Base-by-base conservation (phyloP, 2,888 invertebrate species). In the Tetropium fuscum region DNA sequence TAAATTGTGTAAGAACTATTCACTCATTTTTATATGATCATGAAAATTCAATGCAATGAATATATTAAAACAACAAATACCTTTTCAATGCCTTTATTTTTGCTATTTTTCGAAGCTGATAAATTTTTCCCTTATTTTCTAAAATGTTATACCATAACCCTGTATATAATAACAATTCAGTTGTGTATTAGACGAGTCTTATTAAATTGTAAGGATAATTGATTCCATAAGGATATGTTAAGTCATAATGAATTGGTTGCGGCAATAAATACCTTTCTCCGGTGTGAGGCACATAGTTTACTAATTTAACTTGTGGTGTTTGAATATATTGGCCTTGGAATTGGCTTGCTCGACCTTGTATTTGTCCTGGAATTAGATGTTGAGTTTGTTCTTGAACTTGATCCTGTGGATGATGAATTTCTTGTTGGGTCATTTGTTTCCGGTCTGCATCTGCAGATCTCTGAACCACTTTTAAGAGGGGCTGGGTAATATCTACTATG, bases 161-260 rank as follows among this genome's bases (percentile, higher is more conserved):
- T 16, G n/a, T n/a, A 0, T 20, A 5, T 7, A n/a, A 5, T 1
- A 27, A 15, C 8, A 7, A 6, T 15, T n/a, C 13, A 16, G n/a
- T 15, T 11, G n/a, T n/a, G n/a, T n/a, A 22, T 16, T 44, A 44
- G 27, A 27, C 13, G 2, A 44, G 13, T 22, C 44, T 44, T 5
- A 44, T 27, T 25, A 36, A 30, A 43, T 61, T 58, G 22, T 58
- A 56, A 16, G 64, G 65, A 36, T 65, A 58, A 38, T 63, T 57
- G 8, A 55, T 15, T 6, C 55, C 63, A 22, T 60, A 60, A 19
- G 60, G 45, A 40, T 64, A 61, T 43, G 60, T 48, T 13, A 63
- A 44, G 5, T 27, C 49, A 20, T 58, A 58, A 34, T 58, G 59
- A 22, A 43, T 4, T 44, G 58, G 47, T n/a, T 58, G 32, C 4